Percentiles rank a stretch among this genome's conserved stretches.
Conservation (phyloP, 2,797 vertebrate species). For the Coluber constrictor region DNA sequence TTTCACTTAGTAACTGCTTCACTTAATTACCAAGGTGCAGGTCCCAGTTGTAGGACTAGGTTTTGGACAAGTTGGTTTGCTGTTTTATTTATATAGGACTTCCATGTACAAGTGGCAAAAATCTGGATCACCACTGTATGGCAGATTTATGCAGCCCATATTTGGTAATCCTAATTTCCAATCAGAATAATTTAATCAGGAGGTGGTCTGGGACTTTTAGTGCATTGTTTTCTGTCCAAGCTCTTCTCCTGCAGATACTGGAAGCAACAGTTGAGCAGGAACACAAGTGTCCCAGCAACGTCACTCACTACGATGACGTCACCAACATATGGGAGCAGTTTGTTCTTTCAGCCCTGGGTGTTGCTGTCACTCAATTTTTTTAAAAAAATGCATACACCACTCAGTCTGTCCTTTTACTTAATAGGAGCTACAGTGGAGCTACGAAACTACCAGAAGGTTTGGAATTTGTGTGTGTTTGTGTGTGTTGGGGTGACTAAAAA, state of each 20-base stretch:
- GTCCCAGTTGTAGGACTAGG: neutral
- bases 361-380: neutral
- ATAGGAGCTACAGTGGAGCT: conserved; percentile 4
- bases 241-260: neutral
- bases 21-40: neutral
- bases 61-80: neutral
- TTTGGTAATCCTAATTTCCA: neutral
- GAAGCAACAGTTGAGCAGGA: neutral
- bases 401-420: conserved; percentile 18
- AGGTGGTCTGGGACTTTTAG: neutral
- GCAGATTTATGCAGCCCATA: neutral
- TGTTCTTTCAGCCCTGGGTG: neutral
- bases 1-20: neutral
- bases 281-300: neutral
- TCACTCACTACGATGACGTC: neutral
- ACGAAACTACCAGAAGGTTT: conserved; percentile 29
- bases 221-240: neutral
- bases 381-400: neutral
- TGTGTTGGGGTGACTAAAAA: neutral
- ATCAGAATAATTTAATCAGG: neutral
- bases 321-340: neutral
- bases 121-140: neutral
- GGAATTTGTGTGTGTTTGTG: neutral
- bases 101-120: neutral
- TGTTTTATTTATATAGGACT: conserved; percentile 3